Conservation (phyloP, 1,140 invertebrate species). For the Drosophila grimshawi region DNA sequence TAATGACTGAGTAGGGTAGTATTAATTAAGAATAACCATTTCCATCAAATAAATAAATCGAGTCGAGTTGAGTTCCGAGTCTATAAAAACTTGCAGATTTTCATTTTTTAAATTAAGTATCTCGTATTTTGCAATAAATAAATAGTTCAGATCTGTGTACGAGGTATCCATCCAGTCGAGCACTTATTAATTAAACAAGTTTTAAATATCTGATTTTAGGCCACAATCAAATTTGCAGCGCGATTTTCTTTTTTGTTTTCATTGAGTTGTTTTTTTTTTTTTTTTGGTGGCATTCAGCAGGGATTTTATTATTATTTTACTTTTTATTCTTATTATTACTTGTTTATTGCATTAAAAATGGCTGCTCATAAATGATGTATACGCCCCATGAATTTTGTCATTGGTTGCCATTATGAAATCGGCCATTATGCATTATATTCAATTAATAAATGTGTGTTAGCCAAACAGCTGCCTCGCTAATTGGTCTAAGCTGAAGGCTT, state of each 20-base stretch:
- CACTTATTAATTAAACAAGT: constrained; percentile 18
- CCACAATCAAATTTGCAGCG: constrained; percentile 19
- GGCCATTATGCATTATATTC: background rate
- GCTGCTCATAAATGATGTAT: background rate
- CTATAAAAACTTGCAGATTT: background rate
- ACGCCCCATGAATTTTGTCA: background rate
- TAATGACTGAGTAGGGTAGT: no score
- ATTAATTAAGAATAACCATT: no score
- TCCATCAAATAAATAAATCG: no score
- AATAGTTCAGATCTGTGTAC: no score
- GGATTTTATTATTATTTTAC: background rate
- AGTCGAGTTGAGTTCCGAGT: no score
- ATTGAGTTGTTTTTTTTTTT: background rate
- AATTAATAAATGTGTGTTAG: no score
- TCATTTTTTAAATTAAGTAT: background rate
- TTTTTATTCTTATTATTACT: constrained; percentile 10
- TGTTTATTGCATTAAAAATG: background rate
- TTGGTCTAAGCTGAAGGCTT: no score
- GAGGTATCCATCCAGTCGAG: no score
- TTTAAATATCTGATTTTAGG: background rate
- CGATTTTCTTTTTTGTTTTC: constrained; percentile 4
- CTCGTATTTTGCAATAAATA: background rate
- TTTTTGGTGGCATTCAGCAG: background rate
- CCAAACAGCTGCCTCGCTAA: no score
- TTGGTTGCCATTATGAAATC: background rate